A percentile compares a stretch with the other conserved stretches of the same genome.
phyloP scores from a whole-genome alignment of 2,113 vertebrate genomes.

The Myanophis thanlyinensis region DNA sequence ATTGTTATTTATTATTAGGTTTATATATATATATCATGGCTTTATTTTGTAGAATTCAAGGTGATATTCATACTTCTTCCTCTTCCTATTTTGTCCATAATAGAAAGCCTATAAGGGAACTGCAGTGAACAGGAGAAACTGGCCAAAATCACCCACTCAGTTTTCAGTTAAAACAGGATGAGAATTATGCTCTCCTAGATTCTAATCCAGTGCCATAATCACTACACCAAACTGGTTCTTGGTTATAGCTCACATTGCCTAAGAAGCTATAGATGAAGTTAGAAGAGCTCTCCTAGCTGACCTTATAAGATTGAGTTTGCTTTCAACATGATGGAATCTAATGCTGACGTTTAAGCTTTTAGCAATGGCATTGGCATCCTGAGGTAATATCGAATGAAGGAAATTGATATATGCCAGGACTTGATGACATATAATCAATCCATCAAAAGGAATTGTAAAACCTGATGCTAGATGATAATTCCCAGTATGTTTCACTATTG shows the following conservation, averaged over 20 bases:
- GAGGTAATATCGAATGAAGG: background rate
- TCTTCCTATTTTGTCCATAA: background rate
- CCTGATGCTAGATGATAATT: background rate
- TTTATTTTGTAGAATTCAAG: background rate
- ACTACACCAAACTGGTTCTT: background rate
- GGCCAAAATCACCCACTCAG: background rate
- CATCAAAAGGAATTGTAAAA: background rate
- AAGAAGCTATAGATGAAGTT: background rate
- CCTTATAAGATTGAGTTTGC: background rate
- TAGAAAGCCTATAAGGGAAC: background rate
- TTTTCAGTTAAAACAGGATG: background rate
- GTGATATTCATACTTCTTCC: background rate
- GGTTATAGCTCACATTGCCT: background rate
- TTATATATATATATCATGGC: background rate
- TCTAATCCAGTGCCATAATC: background rate
- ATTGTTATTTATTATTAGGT: background rate
- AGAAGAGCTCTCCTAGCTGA: background rate
- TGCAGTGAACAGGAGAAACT: background rate
- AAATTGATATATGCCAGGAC: background rate
- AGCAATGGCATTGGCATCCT: background rate
- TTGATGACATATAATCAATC: background rate
- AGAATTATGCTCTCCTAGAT: background rate
- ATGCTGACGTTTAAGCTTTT: background rate
- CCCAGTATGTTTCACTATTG: background rate
- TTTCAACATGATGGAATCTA: background rate